A percentile compares a stretch with the other conserved stretches of the same genome.
These are phyloP conservation scores for Notothenia coriiceps DNA, from an alignment of 2,113 vertebrate genomes.

Conservation along the genomic window DNA sequence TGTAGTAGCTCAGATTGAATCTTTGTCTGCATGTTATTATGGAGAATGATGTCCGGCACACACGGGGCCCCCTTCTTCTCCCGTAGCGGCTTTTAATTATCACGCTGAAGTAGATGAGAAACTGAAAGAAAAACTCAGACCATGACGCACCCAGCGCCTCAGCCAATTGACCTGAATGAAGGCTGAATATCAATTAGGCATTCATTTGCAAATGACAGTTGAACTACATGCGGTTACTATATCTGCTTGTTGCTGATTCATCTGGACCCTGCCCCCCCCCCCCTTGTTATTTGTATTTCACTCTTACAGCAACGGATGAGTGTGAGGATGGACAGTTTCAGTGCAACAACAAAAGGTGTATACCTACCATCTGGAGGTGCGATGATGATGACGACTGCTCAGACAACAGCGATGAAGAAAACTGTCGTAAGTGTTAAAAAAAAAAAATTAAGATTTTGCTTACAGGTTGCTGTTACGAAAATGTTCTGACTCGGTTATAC, in stretches of 20 bases:
- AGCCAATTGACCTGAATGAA: slow-evolving; percentile 71
- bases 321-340: slow-evolving; percentile 95
- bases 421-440: slow-evolving; percentile 91
- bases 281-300: neutral
- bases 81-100: slow-evolving; percentile 21
- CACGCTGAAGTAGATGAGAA: slow-evolving; percentile 15
- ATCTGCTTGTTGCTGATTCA: slow-evolving; percentile 43
- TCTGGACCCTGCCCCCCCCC: slow-evolving; percentile 31
- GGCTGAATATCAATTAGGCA: slow-evolving; percentile 79
- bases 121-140: slow-evolving; percentile 27
- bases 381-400: slow-evolving; percentile 97
- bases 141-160: slow-evolving; percentile 50
- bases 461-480: too few relatives aligned
- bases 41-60: slow-evolving; percentile 3
- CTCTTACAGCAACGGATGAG: slow-evolving; percentile 83
- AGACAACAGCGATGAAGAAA: slow-evolving; percentile 97
- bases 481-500: too few relatives aligned
- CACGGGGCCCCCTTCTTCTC: slow-evolving; percentile 1
- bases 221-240: slow-evolving; percentile 37
- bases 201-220: slow-evolving; percentile 81
- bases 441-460: neutral
- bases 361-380: slow-evolving; percentile 95
- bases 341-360: slow-evolving; percentile 94
- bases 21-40: slow-evolving; percentile 50
- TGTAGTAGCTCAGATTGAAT: slow-evolving; percentile 33